Evolutionary conservation across 2,888 invertebrate species (phyloP).

Genomic region (Eudasyphora cyanicolor): DNA sequence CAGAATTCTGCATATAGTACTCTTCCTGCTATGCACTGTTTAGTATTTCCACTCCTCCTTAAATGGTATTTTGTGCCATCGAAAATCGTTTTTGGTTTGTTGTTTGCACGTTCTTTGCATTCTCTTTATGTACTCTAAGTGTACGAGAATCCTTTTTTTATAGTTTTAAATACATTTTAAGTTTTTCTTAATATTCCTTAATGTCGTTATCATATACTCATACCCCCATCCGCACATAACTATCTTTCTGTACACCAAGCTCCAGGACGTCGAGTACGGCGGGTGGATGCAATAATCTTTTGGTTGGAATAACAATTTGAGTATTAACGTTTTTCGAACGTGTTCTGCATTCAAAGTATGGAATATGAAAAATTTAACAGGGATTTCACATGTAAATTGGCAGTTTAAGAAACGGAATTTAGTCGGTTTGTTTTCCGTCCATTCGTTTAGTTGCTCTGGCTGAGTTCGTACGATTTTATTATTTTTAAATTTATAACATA

Average conservation of each 20-base stretch:
- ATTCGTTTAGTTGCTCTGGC: neutral
- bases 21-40: neutral
- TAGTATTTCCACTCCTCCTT: neutral
- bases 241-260: neutral
- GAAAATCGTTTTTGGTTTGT: conserved; percentile 27
- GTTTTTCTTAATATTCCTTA: conserved; percentile 25
- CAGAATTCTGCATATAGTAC: neutral
- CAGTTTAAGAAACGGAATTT: neutral
- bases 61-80: neutral
- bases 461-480: neutral
- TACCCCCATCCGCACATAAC: too few relatives aligned
- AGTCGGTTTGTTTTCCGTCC: neutral
- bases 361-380: conserved; percentile 9
- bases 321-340: conserved; percentile 32
- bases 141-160: conserved; percentile 43
- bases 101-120: conserved; percentile 27
- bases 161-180: conserved; percentile 49
- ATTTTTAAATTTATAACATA: neutral
- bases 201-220: conserved; percentile 15
- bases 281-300: conserved; percentile 25
- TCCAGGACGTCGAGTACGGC: neutral
- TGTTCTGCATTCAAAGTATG: conserved; percentile 1
- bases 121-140: neutral
- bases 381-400: conserved; percentile 31
- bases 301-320: conserved; percentile 24